These are phyloP conservation scores for Rhabdomys dilectus DNA, from an alignment of 2,113 vertebrate species.

Conservation along the genomic window DNA sequence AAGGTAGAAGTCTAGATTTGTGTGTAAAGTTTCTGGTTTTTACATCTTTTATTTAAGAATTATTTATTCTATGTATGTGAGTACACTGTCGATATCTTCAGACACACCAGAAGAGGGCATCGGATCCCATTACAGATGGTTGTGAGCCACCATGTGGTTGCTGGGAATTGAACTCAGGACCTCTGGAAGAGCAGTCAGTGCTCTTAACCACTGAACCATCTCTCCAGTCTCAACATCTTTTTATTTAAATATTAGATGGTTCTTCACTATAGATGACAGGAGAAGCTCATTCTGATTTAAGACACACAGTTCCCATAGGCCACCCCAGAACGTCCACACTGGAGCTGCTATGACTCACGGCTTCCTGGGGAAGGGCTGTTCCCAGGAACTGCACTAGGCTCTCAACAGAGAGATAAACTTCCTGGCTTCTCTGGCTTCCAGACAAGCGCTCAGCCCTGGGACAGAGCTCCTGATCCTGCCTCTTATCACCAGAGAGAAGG, in stretches of 20 bases:
- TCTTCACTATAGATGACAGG: background rate
- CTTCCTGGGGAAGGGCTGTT: background rate
- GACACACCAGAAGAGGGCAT: no score
- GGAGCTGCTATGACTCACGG: background rate
- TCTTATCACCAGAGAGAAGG: slow-evolving; percentile 79
- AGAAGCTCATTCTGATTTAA: background rate
- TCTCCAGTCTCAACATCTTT: background rate
- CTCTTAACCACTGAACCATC: no score
- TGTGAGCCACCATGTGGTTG: no score
- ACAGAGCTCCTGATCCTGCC: background rate
- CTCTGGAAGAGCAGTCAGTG: no score
- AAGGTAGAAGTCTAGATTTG: slow-evolving; percentile 27
- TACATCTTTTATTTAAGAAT: background rate
- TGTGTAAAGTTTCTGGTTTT: background rate
- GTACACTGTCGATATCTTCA: no score
- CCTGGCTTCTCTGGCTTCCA: background rate
- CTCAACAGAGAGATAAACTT: slow-evolving; percentile 29
- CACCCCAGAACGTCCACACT: background rate
- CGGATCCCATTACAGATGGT: no score
- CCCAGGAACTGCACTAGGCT: background rate
- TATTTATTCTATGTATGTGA: no score
- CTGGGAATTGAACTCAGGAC: no score
- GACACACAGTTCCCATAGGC: background rate
- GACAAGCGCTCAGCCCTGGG: slow-evolving; percentile 41
- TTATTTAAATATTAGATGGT: background rate